Base-by-base conservation (phyloP, 2,113 vertebrate genomes). In the Arvicanthis niloticus region DNA sequence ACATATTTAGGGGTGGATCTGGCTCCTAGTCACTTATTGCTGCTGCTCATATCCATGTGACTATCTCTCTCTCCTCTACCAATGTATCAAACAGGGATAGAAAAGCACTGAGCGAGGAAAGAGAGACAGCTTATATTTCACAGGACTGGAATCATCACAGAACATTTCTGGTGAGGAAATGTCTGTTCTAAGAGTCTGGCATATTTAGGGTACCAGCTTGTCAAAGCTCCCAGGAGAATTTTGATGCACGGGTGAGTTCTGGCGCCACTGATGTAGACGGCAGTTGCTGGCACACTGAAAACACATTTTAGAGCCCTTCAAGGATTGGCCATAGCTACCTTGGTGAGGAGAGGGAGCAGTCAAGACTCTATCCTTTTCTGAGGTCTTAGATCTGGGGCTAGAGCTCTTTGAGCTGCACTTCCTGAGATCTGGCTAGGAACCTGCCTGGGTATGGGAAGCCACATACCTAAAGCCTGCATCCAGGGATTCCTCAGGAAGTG, bases 401-500 rank as follows among this genome's bases (percentile, higher is more conserved):
- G 65, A 78, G 86, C 73, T 94, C 93, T 91, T 58, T 75, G 60
- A 92, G 72, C 26, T n/a, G 17, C 0, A 34, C 76, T 95, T 95
- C 92, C 96, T 95, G 93, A 96, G 81, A 62, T 31, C 75, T 58
- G 67, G 67, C 95, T 86, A 96, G 95, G 62, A 94, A 78, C 87
- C 95, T 95, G 88, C 48, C 56, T 26, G 0, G 81, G 53, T 24
- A 51, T 1, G 1, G 58, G 86, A 48, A 81, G 88, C 88, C n/a
- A 13, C 92, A 72, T 67, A 91, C 91, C 86, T 98, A 95, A 92
- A 78, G 80, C 65, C 22, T 91, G 88, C 92, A 93, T 92, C 88
- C 91, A 96, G 89, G 89, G 97, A 97, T 87, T 65, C 10, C 91
- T 93, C 96, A 94, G 97, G 97, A 98, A 97, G 96, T 48, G 6